Base-by-base conservation (phyloP, 2,797 vertebrate species). In the Naso thynnoides region DNA sequence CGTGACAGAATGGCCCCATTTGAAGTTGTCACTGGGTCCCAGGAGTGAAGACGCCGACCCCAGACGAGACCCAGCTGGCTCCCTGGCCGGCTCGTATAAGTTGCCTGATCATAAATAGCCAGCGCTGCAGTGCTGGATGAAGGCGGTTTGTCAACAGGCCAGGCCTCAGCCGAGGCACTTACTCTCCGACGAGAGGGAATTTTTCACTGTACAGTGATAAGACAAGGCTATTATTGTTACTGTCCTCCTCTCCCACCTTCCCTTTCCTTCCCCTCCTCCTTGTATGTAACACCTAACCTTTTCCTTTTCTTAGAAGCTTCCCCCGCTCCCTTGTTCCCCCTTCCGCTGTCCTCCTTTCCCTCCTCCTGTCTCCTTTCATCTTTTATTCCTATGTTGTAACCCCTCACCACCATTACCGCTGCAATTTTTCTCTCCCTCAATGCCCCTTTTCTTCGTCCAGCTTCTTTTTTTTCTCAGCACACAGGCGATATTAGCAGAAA, bases 211-310 rank as follows among this genome's bases (percentile, higher is more conserved):
- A 72, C 70, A 63, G 82, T 73, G 86, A 90, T 88, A 90, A 88
- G 91, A 90, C 91, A 89, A 89, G 91, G 88, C 91, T 90, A 92
- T 93, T 93, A 93, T 92, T 89, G 88, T 86, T 88, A 77, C 88
- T 86, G 87, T 84, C 86, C 85, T 82, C 83, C 81, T 79, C 54
- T 41, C 42, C 65, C 38, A 41, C 69, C 61, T 69, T 54, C 49
- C 55, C 48, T 58, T 67, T 72, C 24, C 62, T 52, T 70, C 21
- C 41, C 48, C 41, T 54, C 48, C 59, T 16, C 23, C 55, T 57
- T 44, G 42, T 36, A 52, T 77, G 76, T 73, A 82, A 75, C 84
- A 83, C 65, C 79, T 85, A 70, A 76, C 73, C 68, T 81, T 53
- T 70, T 80, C 60, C 49, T 79, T 82, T 85, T 70, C 62, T 33